Percentiles rank a stretch among this genome's conserved stretches.
Evolutionary conservation across 2,113 vertebrate genomes (phyloP).

Genomic region (Neofelis nebulosa): DNA sequence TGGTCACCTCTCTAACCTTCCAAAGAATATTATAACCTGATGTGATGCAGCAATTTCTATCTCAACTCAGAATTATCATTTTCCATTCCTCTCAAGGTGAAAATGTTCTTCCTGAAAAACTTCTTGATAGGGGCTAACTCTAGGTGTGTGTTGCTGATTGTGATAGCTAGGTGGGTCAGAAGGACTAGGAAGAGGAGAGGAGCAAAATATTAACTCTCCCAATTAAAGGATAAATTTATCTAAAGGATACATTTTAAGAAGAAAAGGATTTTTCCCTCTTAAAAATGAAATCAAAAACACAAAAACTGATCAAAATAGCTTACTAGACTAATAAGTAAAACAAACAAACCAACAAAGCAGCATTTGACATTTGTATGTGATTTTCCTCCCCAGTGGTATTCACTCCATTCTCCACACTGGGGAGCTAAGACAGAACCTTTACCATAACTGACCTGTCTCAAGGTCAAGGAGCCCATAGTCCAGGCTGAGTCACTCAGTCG

Average conservation of each 20-base stretch:
- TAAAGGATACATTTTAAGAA: neutral
- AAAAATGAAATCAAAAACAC: neutral
- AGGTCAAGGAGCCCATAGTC: neutral
- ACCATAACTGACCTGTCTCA: neutral
- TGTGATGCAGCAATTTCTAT: neutral
- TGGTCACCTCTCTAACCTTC: neutral
- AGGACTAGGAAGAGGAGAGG: neutral
- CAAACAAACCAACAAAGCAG: neutral
- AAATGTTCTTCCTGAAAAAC: neutral
- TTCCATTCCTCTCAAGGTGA: neutral
- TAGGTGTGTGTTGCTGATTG: neutral
- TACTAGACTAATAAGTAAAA: too few species aligned
- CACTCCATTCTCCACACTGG: neutral
- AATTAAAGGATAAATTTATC: neutral
- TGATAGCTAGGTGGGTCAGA: neutral
- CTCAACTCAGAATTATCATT: neutral
- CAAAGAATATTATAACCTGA: neutral
- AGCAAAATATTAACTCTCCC: neutral
- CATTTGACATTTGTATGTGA: neutral
- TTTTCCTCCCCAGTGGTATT: neutral
- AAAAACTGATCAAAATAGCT: neutral
- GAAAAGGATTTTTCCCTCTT: neutral
- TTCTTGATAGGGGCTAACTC: neutral
- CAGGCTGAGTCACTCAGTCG: neutral
- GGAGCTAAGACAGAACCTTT: neutral